Conservation (phyloP, 2,888 invertebrate species). For the Cerceris rybyensis region DNA sequence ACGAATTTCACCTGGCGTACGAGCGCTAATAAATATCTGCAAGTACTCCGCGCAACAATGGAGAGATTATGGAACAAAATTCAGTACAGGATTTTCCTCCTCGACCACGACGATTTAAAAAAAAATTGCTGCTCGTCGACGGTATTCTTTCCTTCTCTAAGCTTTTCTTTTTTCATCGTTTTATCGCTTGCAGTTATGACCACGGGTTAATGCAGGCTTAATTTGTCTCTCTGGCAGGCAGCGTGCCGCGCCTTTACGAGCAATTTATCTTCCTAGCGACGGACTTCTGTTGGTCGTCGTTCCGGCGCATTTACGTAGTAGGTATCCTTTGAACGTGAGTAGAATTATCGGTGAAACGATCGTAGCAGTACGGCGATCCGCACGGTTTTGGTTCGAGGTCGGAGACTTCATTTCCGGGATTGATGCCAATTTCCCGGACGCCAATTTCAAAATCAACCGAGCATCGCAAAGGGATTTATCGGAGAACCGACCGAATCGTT, state of each 20-base stretch:
- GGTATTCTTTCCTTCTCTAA: not conserved
- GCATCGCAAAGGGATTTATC: constrained; percentile 78
- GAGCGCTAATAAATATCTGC: not conserved
- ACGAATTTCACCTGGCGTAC: not conserved
- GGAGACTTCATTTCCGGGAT: constrained; percentile 77
- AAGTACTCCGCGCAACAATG: constrained; percentile 2
- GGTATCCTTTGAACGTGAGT: constrained; percentile 55
- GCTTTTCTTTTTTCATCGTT: too few species aligned
- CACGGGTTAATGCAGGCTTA: not conserved
- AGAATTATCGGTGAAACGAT: constrained; percentile 66
- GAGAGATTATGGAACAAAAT: constrained; percentile 5
- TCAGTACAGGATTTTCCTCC: not conserved
- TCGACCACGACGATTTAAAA: not conserved
- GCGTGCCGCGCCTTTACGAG: constrained; percentile 44
- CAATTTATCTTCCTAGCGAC: constrained; percentile 51
- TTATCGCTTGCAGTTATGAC: not conserved
- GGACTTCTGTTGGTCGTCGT: constrained; percentile 44
- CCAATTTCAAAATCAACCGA: constrained; percentile 77
- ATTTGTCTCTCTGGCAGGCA: constrained; percentile 11
- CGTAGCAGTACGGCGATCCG: constrained; percentile 36
- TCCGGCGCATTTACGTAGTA: constrained; percentile 42
- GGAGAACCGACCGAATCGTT: constrained; percentile 59
- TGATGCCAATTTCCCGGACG: constrained; percentile 71
- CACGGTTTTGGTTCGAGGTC: constrained; percentile 66
- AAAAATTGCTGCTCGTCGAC: not conserved